Evolutionary conservation across 1,140 invertebrate genomes (phyloP).

Genomic region (Neuroterus valhalla): DNA sequence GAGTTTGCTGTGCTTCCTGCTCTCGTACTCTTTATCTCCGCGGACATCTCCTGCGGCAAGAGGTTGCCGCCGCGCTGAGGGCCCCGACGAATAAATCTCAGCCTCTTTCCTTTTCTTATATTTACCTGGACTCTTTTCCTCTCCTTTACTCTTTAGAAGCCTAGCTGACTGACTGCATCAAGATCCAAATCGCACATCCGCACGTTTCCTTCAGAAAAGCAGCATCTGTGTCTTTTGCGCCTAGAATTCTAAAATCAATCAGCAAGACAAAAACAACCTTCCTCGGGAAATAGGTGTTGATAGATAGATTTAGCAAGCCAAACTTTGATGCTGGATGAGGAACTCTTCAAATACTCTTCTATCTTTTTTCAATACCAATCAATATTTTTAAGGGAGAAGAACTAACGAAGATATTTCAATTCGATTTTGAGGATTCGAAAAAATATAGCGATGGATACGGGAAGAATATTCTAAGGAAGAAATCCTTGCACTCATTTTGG

Average conservation of each 20-base stretch:
- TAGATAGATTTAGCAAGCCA: too few relatives aligned
- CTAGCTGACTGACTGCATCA: slow-evolving; percentile 51
- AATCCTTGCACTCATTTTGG: too few relatives aligned
- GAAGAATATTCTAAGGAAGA: too few relatives aligned
- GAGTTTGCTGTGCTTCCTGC: slow-evolving; percentile 67
- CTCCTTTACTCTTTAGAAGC: slow-evolving; percentile 45
- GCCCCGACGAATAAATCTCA: slow-evolving; percentile 70
- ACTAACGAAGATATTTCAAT: too few relatives aligned
- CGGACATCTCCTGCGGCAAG: slow-evolving; percentile 63
- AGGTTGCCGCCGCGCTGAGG: slow-evolving; percentile 56
- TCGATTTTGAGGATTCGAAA: too few relatives aligned
- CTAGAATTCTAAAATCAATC: slow-evolving; percentile 56
- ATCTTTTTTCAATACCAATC: too few relatives aligned
- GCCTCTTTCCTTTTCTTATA: slow-evolving; percentile 45
- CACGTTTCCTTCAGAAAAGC: slow-evolving; percentile 55
- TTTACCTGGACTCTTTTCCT: slow-evolving; percentile 40
- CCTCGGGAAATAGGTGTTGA: too few relatives aligned
- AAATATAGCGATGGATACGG: too few relatives aligned
- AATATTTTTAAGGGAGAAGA: too few relatives aligned
- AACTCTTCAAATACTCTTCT: too few relatives aligned
- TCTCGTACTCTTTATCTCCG: slow-evolving; percentile 66
- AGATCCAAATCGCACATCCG: slow-evolving; percentile 64
- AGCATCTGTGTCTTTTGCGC: slow-evolving; percentile 51
- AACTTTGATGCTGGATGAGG: too few relatives aligned
- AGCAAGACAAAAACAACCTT: background rate